Conservation (phyloP, 1,140 invertebrate species). For the Pseudomyrmex concolor region DNA sequence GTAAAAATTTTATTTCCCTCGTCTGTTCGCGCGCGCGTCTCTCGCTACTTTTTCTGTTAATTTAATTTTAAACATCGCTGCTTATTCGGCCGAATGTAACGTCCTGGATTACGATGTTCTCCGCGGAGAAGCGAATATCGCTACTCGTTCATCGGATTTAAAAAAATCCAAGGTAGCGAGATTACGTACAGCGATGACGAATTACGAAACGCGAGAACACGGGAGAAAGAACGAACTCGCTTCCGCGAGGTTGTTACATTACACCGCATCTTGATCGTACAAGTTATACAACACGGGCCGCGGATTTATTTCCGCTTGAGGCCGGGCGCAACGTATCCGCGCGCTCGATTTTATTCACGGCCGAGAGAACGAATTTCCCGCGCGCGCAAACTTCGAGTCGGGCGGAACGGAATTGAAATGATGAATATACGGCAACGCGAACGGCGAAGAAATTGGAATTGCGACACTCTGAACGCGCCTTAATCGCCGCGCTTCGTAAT, state of each 20-base stretch:
- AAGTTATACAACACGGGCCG: slow-evolving; percentile 12
- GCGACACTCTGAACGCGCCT: slow-evolving; percentile 24
- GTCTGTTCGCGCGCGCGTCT: neutral
- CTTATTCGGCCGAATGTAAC: slow-evolving; percentile 11
- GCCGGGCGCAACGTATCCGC: slow-evolving; percentile 14
- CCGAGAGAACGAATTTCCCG: slow-evolving; percentile 55
- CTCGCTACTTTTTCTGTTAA: slow-evolving; percentile 32
- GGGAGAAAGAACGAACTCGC: slow-evolving; percentile 6
- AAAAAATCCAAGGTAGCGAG: slow-evolving; percentile 43
- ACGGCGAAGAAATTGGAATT: slow-evolving; percentile 43
- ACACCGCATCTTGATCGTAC: slow-evolving; percentile 23
- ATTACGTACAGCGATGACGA: slow-evolving; percentile 22
- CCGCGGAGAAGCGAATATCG: slow-evolving; percentile 7
- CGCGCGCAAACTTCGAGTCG: slow-evolving; percentile 26
- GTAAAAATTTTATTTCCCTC: slow-evolving; percentile 47
- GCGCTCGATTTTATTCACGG: slow-evolving; percentile 50
- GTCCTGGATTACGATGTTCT: neutral
- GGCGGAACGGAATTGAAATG: slow-evolving; percentile 50
- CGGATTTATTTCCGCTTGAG: slow-evolving; percentile 53
- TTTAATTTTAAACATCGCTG: slow-evolving; percentile 49
- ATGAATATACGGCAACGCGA: slow-evolving; percentile 29
- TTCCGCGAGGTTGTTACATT: neutral
- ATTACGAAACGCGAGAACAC: neutral
- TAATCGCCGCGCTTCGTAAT: slow-evolving; percentile 47
- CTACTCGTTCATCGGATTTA: slow-evolving; percentile 24